Evolutionary conservation across 2,113 vertebrate species (phyloP).

Genomic region (Capricornis sumatraensis): DNA sequence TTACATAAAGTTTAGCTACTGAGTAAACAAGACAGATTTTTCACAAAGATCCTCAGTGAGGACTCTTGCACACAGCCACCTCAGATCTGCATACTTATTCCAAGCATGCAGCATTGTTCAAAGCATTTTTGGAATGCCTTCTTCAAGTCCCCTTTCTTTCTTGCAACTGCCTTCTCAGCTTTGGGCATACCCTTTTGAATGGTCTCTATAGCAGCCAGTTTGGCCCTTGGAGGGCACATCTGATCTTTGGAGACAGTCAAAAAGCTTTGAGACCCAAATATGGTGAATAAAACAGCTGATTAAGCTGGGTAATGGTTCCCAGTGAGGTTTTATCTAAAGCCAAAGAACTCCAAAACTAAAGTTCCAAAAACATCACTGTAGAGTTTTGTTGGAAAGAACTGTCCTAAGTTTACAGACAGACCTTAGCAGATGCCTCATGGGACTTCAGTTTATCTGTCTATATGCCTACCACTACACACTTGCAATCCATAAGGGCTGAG

Average conservation of each 20-base stretch:
- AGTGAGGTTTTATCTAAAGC: background rate
- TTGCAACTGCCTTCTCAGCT: background rate
- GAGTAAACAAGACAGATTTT: background rate
- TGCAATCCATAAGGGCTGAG: background rate
- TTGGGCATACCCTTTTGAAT: conserved; percentile 25
- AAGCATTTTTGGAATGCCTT: conserved; percentile 14
- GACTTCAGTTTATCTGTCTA: background rate
- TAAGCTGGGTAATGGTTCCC: background rate
- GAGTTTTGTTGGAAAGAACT: conserved; percentile 3
- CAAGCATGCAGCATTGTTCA: background rate
- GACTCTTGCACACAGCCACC: background rate
- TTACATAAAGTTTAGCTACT: background rate
- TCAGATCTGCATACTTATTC: background rate
- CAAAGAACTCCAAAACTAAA: background rate
- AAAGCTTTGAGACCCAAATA: conserved; percentile 38
- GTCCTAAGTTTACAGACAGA: background rate
- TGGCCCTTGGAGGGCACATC: conserved; percentile 27
- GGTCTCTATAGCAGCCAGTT: conserved; percentile 24
- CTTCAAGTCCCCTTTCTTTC: conserved; percentile 32
- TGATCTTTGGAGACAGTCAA: conserved; percentile 52
- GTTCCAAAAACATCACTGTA: background rate
- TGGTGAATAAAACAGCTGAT: conserved; percentile 14
- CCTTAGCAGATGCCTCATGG: background rate
- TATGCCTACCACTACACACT: too few species aligned
- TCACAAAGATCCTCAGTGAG: background rate